Conservation (phyloP, 2,113 vertebrate genomes). For the Lethenteron camtschaticum region DNA sequence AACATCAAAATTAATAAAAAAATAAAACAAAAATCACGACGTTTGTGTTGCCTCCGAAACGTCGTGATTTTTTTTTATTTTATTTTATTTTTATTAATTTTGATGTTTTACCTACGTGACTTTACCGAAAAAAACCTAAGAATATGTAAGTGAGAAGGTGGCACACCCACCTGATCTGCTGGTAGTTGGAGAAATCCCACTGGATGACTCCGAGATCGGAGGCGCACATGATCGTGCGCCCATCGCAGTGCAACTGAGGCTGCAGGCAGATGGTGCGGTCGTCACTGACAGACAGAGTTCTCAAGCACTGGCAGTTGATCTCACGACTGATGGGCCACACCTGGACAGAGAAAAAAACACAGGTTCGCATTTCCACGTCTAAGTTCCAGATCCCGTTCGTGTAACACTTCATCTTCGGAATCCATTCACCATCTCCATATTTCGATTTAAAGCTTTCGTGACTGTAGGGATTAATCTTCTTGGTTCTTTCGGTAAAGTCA, state of each 20-base stretch:
- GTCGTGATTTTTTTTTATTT: too few relatives aligned
- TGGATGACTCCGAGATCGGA: slow-evolving; percentile 85
- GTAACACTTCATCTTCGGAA: neutral
- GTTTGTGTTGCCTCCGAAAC: too few relatives aligned
- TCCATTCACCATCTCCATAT: too few relatives aligned
- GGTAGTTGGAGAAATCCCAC: slow-evolving; percentile 94
- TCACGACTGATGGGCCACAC: slow-evolving; percentile 93
- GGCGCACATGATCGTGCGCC: slow-evolving; percentile 78
- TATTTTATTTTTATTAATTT: too few relatives aligned
- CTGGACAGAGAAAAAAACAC: slow-evolving; percentile 22
- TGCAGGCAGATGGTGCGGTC: slow-evolving; percentile 79
- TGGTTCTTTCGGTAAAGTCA: too few relatives aligned
- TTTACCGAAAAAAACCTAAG: too few relatives aligned
- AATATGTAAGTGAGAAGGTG: neutral
- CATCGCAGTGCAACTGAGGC: slow-evolving; percentile 84
- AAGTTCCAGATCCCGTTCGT: neutral
- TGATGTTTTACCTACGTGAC: too few relatives aligned
- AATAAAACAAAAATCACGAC: too few relatives aligned
- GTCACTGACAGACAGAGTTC: slow-evolving; percentile 74
- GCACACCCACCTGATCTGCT: slow-evolving; percentile 59
- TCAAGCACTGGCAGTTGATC: slow-evolving; percentile 90
- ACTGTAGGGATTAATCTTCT: too few relatives aligned
- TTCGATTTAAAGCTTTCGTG: too few relatives aligned
- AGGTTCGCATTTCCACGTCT: neutral
- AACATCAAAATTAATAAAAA: too few relatives aligned